A percentile compares a stretch with the other conserved stretches of the same genome.
These are phyloP conservation scores for Brachyalestes nurse DNA, from an alignment of 2,797 vertebrate species.

Conservation along the genomic window DNA sequence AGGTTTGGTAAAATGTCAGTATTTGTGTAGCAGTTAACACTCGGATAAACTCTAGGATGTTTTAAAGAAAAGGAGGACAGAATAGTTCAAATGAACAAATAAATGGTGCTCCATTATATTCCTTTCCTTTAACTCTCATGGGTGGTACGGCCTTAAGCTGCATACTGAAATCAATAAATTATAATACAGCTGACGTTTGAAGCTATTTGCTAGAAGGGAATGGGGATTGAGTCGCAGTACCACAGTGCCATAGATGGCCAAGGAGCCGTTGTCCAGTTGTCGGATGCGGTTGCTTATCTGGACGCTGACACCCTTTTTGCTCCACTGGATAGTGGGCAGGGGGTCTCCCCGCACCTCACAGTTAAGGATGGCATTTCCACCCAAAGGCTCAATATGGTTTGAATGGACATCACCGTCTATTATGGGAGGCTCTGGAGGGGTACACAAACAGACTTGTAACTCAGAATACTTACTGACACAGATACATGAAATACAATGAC, in stretches of 20 bases:
- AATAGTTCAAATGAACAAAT: neutral
- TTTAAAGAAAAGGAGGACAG: neutral
- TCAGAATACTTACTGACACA: too few relatives aligned
- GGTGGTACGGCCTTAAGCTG: neutral
- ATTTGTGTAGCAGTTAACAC: too few relatives aligned
- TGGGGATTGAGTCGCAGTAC: constrained; percentile 74
- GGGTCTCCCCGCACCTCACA: constrained; percentile 95
- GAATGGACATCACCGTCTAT: constrained; percentile 89
- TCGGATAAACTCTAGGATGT: too few relatives aligned
- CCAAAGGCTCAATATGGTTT: constrained; percentile 88
- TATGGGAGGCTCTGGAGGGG: constrained; percentile 88
- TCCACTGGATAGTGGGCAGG: constrained; percentile 92
- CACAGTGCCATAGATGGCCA: constrained; percentile 93
- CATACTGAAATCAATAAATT: neutral
- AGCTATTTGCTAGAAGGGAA: neutral
- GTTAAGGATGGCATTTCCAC: constrained; percentile 90
- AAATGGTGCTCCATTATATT: neutral
- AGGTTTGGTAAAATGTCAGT: neutral
- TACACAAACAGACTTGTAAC: neutral
- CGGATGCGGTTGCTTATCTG: constrained; percentile 84
- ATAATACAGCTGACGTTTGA: neutral
- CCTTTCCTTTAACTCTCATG: too few relatives aligned
- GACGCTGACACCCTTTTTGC: constrained; percentile 84
- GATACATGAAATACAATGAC: too few relatives aligned
- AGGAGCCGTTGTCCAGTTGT: constrained; percentile 91